These are phyloP conservation scores for Nebria salina DNA, from an alignment of 2,888 invertebrate species.

Conservation along the genomic window DNA sequence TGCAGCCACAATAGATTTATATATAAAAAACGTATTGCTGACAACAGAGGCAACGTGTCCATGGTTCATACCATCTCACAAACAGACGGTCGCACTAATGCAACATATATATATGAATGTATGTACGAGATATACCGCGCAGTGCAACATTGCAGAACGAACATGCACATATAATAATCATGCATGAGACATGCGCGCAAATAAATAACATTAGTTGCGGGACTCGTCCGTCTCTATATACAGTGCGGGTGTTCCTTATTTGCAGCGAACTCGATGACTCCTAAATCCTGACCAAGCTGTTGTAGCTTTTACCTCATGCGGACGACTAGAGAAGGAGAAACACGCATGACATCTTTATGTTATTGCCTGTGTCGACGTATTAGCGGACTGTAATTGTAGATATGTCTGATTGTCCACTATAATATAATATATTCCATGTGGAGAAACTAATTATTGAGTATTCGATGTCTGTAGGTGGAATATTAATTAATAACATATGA, in stretches of 20 bases:
- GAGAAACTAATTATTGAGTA: constrained; percentile 18
- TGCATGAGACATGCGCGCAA: constrained; percentile 20
- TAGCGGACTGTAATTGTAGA: not conserved
- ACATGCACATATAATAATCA: constrained; percentile 22
- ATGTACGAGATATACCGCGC: not conserved
- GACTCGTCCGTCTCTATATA: constrained; percentile 2
- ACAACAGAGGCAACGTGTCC: constrained; percentile 2
- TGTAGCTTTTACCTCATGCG: not conserved
- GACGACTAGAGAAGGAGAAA: not conserved
- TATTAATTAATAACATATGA: not conserved
- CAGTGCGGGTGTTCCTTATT: constrained; percentile 22
- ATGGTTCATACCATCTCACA: not conserved
- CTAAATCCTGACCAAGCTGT: constrained; percentile 8
- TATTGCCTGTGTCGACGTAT: not conserved
- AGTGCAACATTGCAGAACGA: constrained; percentile 16
- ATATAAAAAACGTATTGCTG: not conserved
- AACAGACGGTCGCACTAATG: not conserved
- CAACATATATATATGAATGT: not conserved
- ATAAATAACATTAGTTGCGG: constrained; percentile 13
- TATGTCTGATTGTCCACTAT: not conserved
- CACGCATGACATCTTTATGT: constrained; percentile 1
- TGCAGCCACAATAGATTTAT: not conserved
- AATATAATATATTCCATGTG: constrained; percentile 6
- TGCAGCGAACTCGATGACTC: constrained; percentile 11
- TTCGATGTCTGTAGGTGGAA: not conserved